Evolutionary conservation across 1,140 invertebrate genomes (phyloP), one percentile per base, ranked within the genome.

Genomic region (Drosophila malerkotliana): DNA sequence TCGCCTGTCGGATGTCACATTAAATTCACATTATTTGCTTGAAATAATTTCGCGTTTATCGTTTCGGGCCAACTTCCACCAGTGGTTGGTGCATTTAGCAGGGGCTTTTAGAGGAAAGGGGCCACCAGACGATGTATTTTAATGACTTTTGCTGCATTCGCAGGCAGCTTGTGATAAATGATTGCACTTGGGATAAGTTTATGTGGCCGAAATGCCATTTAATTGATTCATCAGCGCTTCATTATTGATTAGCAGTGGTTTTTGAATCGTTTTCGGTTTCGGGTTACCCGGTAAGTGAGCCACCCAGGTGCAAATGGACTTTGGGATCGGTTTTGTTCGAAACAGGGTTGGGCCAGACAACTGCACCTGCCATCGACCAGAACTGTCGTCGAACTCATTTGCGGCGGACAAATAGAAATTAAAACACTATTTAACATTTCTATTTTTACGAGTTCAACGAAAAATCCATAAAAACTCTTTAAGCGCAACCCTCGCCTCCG

Each of bases 11-110:
- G 71, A 76, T 83, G 83, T 88, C 82, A 83, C 75, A 87, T 87
- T 87, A 87, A 88, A 83, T 71, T 82, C 76, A 60, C 75, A 79
- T 87, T 87, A 88, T 88, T 88, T 87, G 82, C 71, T 77, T 87
- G 79, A 88, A 87, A 88, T 82, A 83, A 82, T 88, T 82, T 83
- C 58, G 60, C 63, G 61, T 69, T 83, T 79, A 88, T 83, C 83
- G 51, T 57, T 48, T 37, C 48, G 14, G 30, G 49, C 68, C 69
- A 61, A 52, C 61, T 47, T 41, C 51, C 41, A 24, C 41, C 18
- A 28, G 30, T 41, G 34, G 39, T 15, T 59, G 63, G 69, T 79
- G 47, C 61, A 60, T 68, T 49, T 64, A 54, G 3, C 15, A 21
- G 4, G 39, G 37, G 58, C 26, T 14, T 14, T 8, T 15, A 15